These are phyloP conservation scores for Amblyraja radiata DNA, from an alignment of 2,797 vertebrate species.

Conservation along the genomic window DNA sequence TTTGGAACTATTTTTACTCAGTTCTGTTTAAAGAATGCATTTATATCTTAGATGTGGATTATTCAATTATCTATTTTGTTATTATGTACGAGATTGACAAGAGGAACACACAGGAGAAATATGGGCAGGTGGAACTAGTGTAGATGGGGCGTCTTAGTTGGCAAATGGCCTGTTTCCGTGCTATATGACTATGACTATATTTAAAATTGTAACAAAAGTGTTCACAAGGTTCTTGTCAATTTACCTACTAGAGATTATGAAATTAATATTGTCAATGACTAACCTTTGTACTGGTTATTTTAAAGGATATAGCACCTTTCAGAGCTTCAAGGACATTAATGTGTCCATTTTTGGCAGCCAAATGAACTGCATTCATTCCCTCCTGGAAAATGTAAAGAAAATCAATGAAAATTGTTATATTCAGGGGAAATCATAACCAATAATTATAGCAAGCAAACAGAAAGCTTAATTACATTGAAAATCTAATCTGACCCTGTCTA, in stretches of 20 bases:
- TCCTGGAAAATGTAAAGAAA: constrained; percentile 45
- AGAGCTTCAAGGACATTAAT: constrained; percentile 52
- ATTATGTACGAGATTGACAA: too few species aligned
- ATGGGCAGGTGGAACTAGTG: too few species aligned
- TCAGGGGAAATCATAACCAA: background rate
- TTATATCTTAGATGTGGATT: background rate
- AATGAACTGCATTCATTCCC: constrained; percentile 53
- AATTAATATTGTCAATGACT: background rate
- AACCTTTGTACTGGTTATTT: constrained; percentile 52
- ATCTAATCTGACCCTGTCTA: background rate
- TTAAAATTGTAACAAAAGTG: background rate
- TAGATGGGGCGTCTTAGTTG: too few species aligned
- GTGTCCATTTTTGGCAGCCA: constrained; percentile 53
- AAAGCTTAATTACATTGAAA: too few species aligned
- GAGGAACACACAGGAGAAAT: background rate
- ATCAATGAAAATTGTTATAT: background rate
- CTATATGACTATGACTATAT: too few species aligned
- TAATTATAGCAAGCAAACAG: background rate
- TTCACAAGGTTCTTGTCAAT: background rate
- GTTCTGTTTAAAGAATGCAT: background rate
- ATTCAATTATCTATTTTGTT: background rate
- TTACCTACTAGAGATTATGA: background rate
- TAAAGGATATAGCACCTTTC: constrained; percentile 48
- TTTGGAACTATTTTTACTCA: background rate
- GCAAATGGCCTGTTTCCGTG: too few species aligned